Base-by-base conservation (phyloP, 2,888 invertebrate genomes). In the Strigamia transsilvanica region DNA sequence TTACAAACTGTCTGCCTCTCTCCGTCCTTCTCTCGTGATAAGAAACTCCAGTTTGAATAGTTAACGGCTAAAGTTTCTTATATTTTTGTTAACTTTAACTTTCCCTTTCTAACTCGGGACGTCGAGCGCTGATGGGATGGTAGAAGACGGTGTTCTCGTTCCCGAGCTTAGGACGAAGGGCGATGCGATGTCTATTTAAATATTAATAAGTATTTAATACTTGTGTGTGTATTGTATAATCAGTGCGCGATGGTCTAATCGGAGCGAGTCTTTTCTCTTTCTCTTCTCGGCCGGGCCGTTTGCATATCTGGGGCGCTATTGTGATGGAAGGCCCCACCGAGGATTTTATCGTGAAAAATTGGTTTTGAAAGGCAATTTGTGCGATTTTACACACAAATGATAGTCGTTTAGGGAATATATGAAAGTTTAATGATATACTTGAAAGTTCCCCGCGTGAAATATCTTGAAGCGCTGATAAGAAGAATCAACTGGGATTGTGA, bases 281-380 rank as follows among this genome's bases (percentile, higher is more conserved):
- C 41, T 51, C 73, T 80, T 80, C 61, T 80, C 80, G 80, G 61
- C 34, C 80, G 77, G 66, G 42, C 61, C 66, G 81, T 82, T 82
- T 83, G 83, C 83, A 83, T 83, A 83, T 83, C 83, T 82, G 73
- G 79, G 73, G 79, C 80, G 73, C 80, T 79, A 61, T 38, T 82
- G 82, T 83, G 83, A 83, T 83, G 73, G 83, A 82, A 79, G 79
- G 83, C 80, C 81, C 83, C 83, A 81, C 80, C 38, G 83, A 82
- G 83, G 83, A 83, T 83, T 83, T 82, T 82, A 82, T 83, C 83
- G 81, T 82, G 83, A 83, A 83, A 83, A 83, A 83, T 83, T 83
- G 82, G 83, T 83, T 83, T 83, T 83, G 83, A 83, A 83, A 80
- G 83, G 83, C 83, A 83, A 83, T 83, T 83, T 83, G 83, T 83